Evolutionary conservation across 2,888 invertebrate genomes (phyloP), one percentile per base, ranked within the genome.

Genomic region (Plutella xylostella): DNA sequence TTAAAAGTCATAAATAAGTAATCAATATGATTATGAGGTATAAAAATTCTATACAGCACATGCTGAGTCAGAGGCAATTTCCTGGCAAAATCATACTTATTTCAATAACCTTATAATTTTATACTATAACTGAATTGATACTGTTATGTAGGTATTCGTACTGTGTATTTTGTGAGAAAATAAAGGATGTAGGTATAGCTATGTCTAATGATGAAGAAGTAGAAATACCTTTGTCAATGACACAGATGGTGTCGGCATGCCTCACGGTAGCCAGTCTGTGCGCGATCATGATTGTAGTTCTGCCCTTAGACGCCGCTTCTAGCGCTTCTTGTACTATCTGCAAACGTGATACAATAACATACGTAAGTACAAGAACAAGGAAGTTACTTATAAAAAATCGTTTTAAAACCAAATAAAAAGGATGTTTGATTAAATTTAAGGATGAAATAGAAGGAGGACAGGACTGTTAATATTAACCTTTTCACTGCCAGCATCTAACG

Each of bases 251-350:
- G 72, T 96, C 89, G 0, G 92, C 92, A 65, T 92, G 89, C 46
- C 91, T 86, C 43, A 95, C 89, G 4, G 95, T 94, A 25, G 93
- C 91, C 47, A 96, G 85, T 7, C 95, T 86, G 76, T 96, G 95
- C 18, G 95, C 95, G 58, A 96, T 92, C 38, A 92, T 89, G 37
- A 96, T 86, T 49, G 92, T 92, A 2, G 94, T 94, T 43, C 95
- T 84, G 4, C 89, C 90, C 42, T 86, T 85, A 43, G 90, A 85
- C 0, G 95, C 95, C 55, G 85, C 86, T 63, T 95, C 93, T 55
- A 96, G 69, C 0, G 95, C 94, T 47, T 88, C 90, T 66, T 94
- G 94, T 11, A 96, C 94, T 45, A 90, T 69, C 90, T 74, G 74
- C 11, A 17, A 42, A 28, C n/a, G n/a, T n/a, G n/a, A n/a, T n/a